Evolutionary conservation across 2,888 invertebrate species (phyloP), one percentile per base, ranked within the genome.

Genomic region (Polyommatus icarus): DNA sequence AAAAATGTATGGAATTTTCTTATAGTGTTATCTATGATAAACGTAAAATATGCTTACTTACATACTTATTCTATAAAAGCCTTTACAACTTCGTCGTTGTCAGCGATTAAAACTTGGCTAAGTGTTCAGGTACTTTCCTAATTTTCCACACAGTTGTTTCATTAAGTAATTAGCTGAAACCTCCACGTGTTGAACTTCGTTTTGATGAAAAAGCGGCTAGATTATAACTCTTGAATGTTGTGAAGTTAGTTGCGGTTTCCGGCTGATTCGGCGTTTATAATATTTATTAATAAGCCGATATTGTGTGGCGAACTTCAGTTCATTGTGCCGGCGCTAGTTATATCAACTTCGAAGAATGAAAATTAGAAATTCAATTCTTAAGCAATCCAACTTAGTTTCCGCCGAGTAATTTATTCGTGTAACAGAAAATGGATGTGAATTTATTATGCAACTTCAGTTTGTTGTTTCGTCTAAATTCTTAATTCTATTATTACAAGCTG

Each of bases 291-390:
- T 15, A 50, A n/a, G 7, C 50, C 18, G 54, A 29, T 75, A 50
- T 29, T 54, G 75, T 75, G 18, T 50, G 50, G 75, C 29, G 75
- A 54, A 75, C 54, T 73, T 46, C 72, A n/a, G 72, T 40, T 10
- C 40, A 72, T 72, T 72, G 72, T 50, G 24, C 1, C 75, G 29
- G 24, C 24, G 75, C 29, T 75, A 29, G 24, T n/a, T n/a, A n/a
- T 40, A 72, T 40, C 7, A 54, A 75, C 50, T 75, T 75, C 29
- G 75, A 75, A 54, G 75, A 75, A 75, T 75, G 75, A 75, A 75
- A 75, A 75, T 75, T 75, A 75, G 24, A 75, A 75, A 75, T 75
- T 75, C 75, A 75, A 24, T 75, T 54, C 75, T 54, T 54, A 67
- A 71, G 40, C 76, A 76, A 24, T 50, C 46, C 40, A 67, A 78